These are phyloP conservation scores for Diadumene lineata DNA, from an alignment of 92 coral and sea anemone species.

Conservation along the genomic window DNA sequence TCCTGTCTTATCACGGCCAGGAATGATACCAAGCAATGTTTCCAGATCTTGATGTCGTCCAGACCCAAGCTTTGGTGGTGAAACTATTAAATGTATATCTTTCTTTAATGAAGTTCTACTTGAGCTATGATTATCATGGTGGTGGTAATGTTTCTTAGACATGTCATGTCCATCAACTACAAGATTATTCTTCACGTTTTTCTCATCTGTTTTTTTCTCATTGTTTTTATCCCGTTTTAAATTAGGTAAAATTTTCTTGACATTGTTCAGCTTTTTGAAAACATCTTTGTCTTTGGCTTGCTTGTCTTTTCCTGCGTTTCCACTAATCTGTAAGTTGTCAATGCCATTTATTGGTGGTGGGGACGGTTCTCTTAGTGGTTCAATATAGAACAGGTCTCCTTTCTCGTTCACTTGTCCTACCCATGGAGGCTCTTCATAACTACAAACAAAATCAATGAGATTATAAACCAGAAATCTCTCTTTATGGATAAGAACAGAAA, in stretches of 20 bases:
- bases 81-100: constrained; percentile 81
- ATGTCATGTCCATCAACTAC: constrained; percentile 46
- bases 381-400: constrained; percentile 95
- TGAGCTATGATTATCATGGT: constrained; percentile 27
- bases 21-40: constrained; percentile 89
- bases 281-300: constrained; percentile 64
- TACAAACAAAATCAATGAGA: constrained; percentile 17
- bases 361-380: constrained; percentile 71
- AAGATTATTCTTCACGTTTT: constrained; percentile 53
- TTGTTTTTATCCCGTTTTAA: constrained; percentile 71
- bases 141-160: no score
- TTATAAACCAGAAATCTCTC: background rate
- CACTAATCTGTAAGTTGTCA: constrained; percentile 61
- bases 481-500: no score
- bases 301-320: constrained; percentile 27
- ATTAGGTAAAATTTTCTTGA: constrained; percentile 74
- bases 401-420: constrained; percentile 84
- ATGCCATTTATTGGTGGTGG: constrained; percentile 55
- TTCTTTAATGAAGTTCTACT: constrained; percentile 56
- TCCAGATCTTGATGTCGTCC: constrained; percentile 82
- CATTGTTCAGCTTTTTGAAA: constrained; percentile 70
- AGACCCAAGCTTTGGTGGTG: constrained; percentile 83
- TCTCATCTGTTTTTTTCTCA: constrained; percentile 69
- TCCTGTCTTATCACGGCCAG: constrained; percentile 81
- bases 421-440: constrained; percentile 98